Conservation (phyloP, 2,113 vertebrate species). For the Gallinago jamesoni region DNA sequence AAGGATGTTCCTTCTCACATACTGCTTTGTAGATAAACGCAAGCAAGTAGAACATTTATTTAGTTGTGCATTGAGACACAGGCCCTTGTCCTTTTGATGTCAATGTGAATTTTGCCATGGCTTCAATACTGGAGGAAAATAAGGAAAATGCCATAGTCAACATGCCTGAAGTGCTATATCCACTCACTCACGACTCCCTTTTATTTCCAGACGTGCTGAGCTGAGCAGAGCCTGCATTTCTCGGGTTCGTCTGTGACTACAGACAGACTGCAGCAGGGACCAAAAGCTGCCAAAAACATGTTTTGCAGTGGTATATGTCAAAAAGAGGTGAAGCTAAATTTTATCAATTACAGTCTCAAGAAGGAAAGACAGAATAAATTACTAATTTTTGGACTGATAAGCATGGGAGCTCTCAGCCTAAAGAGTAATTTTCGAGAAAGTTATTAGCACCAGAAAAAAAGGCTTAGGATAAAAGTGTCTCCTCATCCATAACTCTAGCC, state of each 20-base stretch:
- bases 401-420: not conserved
- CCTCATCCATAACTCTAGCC: not conserved
- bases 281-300: not conserved
- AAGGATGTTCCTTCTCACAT: not conserved
- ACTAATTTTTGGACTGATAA: not conserved
- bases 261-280: not conserved
- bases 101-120: not conserved
- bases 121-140: not conserved
- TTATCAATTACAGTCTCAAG: not conserved
- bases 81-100: not conserved
- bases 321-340: not conserved
- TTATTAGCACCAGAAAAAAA: not conserved
- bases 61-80: not conserved
- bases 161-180: not conserved
- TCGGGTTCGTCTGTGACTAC: not conserved
- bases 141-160: not conserved
- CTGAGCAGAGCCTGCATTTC: not conserved
- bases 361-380: not conserved
- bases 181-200: accelerated
- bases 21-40: not conserved
- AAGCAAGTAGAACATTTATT: not conserved
- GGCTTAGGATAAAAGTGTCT: not conserved
- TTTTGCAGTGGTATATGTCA: not conserved
- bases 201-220: not conserved
- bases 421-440: not conserved